These are phyloP conservation scores for Nemoura dubitans DNA, from an alignment of 2,888 invertebrate species.

Conservation along the genomic window DNA sequence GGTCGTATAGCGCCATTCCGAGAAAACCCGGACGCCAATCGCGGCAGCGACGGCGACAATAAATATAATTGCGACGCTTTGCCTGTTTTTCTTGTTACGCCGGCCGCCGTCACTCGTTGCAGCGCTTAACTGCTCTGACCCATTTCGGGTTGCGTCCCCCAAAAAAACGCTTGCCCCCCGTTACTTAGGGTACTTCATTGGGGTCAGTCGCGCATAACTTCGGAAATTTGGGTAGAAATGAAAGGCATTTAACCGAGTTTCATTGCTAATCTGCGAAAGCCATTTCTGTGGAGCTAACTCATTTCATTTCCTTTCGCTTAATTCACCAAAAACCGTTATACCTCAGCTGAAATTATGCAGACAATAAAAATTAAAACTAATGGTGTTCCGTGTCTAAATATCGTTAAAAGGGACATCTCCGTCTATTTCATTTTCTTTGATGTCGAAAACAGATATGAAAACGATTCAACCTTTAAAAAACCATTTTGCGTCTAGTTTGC, in stretches of 20 bases:
- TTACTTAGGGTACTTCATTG: neutral
- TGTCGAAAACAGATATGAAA: neutral
- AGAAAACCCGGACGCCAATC: neutral
- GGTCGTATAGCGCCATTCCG: neutral
- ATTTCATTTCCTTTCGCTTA: neutral
- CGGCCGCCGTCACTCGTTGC: neutral
- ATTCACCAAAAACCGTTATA: neutral
- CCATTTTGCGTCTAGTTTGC: neutral
- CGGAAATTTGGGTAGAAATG: neutral
- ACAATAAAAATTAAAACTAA: conserved; percentile 12
- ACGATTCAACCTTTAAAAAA: neutral
- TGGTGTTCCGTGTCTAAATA: neutral
- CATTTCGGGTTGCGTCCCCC: neutral
- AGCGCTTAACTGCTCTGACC: neutral
- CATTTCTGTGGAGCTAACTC: neutral
- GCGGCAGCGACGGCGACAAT: neutral
- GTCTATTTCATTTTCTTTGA: neutral
- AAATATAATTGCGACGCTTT: too few relatives aligned
- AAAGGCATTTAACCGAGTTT: neutral
- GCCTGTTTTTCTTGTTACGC: too few relatives aligned
- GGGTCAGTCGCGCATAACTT: neutral
- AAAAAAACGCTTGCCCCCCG: neutral
- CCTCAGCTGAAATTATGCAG: neutral
- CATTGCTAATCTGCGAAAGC: neutral
- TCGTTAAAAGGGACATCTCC: conserved; percentile 12